Conservation (phyloP, 2,797 vertebrate genomes). For the Sebastes vulpes region DNA sequence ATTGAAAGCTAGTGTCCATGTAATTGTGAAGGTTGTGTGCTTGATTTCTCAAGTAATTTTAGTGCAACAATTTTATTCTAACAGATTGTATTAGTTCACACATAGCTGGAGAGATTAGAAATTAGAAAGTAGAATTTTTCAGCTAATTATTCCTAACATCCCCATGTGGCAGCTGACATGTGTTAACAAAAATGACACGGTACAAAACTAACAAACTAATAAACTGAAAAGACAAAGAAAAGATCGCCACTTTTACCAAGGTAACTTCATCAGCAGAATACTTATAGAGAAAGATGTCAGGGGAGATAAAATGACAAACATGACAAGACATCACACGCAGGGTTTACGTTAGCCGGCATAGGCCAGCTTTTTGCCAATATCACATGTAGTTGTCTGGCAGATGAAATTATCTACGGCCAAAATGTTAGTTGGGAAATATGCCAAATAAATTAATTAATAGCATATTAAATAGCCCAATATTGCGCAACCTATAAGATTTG, state of each 20-base stretch:
- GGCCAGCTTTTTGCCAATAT: too few species aligned
- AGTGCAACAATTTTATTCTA: neutral
- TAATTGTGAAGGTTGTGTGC: neutral
- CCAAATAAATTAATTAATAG: too few species aligned
- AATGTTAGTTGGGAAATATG: too few species aligned
- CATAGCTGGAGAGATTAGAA: neutral
- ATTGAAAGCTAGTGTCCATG: neutral
- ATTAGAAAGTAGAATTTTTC: neutral
- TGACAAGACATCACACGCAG: too few species aligned
- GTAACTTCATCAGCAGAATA: too few species aligned
- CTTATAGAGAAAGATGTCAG: too few species aligned
- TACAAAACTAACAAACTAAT: neutral
- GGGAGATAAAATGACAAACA: too few species aligned
- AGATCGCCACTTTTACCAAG: neutral
- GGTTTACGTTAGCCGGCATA: too few species aligned
- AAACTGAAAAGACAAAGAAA: neutral
- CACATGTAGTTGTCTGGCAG: too few species aligned
- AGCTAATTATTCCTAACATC: neutral
- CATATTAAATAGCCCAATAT: too few species aligned
- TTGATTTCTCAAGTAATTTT: neutral
- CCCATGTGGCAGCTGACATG: neutral
- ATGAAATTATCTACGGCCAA: too few species aligned
- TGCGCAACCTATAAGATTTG: fast-evolving
- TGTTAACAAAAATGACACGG: neutral
- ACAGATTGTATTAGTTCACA: neutral